Base-by-base conservation (phyloP, 2,113 vertebrate genomes). In the Rostratula benghalensis region DNA sequence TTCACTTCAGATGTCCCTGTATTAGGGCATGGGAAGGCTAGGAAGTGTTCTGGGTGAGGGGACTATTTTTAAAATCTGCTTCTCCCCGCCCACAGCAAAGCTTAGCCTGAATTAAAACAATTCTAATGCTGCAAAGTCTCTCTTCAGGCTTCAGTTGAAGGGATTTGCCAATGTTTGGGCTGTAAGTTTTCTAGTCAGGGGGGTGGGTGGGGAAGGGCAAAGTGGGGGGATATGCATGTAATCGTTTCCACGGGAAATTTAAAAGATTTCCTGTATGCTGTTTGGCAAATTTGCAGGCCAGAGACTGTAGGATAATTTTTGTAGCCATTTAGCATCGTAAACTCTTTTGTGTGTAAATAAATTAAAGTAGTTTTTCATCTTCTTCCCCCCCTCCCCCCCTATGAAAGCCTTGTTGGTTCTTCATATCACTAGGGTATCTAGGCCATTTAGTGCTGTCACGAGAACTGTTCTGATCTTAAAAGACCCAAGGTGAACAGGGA, bases 41-140 rank as follows among this genome's bases (percentile, higher is more conserved):
- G 56, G 75, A 67, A 70, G 43, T 63, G 13, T 69, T 79, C 54
- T 59, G 11, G 63, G 14, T 73, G 77, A 70, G 16, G 37, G 3
- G 7, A 65, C 23, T 83, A 67, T 94, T 95, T 95, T 83, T 95
- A 83, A 71, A 74, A 94, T 50, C 31, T 77, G 5, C 67, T 93
- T 93, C 43, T 82, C 21, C 60, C 18, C 51, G 87, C 51, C 60
- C 77, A 84, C 77, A 75, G 35, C 41, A 76, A 87, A 91, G 74
- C 41, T 70, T 87, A 69, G 28, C 24, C 64, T 89, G 20, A 41
- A n/a, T 79, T 95, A 87, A 94, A 91, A 79, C 85, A 85, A 80
- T 65, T 74, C 37, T 11, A 13, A 30, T 71, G 61, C 56, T 84
- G 57, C 43, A 73, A 67, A 88, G 46, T 83, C 24, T 87, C 24